Evolutionary conservation across 2,888 invertebrate species (phyloP), one percentile per base, ranked within the genome.

Genomic region (Amiota minor): DNA sequence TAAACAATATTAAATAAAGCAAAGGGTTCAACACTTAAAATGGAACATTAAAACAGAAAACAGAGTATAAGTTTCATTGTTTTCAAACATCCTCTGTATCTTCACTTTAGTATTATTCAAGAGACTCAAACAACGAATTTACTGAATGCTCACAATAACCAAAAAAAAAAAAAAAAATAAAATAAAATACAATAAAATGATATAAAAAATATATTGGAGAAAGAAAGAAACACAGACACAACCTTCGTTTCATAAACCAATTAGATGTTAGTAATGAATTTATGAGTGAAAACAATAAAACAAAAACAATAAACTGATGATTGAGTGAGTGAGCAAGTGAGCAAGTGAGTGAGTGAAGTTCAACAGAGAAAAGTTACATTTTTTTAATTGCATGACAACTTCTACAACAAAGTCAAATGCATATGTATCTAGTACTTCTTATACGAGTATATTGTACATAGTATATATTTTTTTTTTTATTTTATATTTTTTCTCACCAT

Each of bases 201-300:
- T 9, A 53, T 2, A 50, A 14, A 50, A 50, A 50, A n/a, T n/a
- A n/a, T n/a, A n/a, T n/a, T n/a, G n/a, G n/a, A 50, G n/a, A n/a
- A 53, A 53, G n/a, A 53, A 53, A n/a, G 3, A 53, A 53, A 53
- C 12, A 53, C 1, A 50, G 4, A 50, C 1, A 23, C 23, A 23
- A 80, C 76, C 76, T 80, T 84, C 85, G 83, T 85, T 83, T 81
- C 84, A 85, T 83, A 83, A 79, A 76, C 77, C 80, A 85, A 85
- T 83, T 83, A 83, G 79, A 80, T 83, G 84, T 81, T 80, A 77
- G 76, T 84, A 82, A 84, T 83, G 83, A 80, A 83, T 84, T 81
- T 82, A 77, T 79, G 62, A 14, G 11, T 68, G 50, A 53, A 23
- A 53, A 68, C 23, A 49, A 53, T 20, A 68, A 53, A 62, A 62